phyloP scores from a whole-genome alignment of 2,888 invertebrate species.

The Torymus auratus region DNA sequence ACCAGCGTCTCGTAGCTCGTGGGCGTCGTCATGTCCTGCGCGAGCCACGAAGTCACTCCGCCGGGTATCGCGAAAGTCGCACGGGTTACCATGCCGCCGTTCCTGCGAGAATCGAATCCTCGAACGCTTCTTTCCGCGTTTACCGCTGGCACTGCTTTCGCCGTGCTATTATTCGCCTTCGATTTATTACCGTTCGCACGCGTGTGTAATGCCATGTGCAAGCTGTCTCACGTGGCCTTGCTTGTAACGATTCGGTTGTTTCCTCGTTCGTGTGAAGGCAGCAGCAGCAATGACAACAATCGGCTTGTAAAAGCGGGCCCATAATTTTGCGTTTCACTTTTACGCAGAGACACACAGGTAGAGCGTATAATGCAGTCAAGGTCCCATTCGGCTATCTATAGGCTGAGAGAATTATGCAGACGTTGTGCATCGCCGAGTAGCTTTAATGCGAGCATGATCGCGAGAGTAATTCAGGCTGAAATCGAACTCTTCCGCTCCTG shows the following conservation, averaged over 20 bases:
- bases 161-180: background rate
- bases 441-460: background rate
- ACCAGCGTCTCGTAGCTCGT: conserved; percentile 67
- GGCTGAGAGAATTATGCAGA: too few relatives aligned
- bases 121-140: background rate
- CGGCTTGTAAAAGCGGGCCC: too few relatives aligned
- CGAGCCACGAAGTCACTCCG: conserved; percentile 80
- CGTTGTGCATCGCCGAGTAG: background rate
- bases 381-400: too few relatives aligned
- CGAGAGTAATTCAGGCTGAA: too few relatives aligned
- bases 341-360: too few relatives aligned
- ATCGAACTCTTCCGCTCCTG: too few relatives aligned
- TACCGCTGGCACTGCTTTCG: background rate
- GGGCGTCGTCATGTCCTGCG: conserved; percentile 73
- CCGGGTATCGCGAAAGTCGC: conserved; percentile 61
- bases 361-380: too few relatives aligned
- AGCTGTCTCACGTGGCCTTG: conserved; percentile 2
- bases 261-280: too few relatives aligned
- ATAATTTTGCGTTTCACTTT: too few relatives aligned
- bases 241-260: background rate
- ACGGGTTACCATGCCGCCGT: conserved; percentile 58
- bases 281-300: too few relatives aligned
- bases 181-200: background rate
- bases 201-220: background rate
- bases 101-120: too few relatives aligned